Evolutionary conservation across 2,888 invertebrate genomes (phyloP).

Genomic region (Dryobotodes eremita): DNA sequence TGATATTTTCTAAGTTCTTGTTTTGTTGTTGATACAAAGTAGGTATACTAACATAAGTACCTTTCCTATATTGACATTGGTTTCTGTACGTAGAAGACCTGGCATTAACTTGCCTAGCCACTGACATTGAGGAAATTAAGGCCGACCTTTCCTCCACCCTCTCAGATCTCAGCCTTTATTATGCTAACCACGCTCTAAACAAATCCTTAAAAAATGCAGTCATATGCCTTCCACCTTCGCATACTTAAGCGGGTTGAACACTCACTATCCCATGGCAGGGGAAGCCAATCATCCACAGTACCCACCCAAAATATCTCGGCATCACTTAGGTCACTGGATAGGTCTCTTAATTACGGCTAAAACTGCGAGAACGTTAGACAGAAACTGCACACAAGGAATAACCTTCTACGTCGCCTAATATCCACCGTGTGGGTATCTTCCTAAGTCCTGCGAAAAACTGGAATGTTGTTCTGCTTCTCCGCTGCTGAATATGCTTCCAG

Average conservation of each 20-base stretch:
- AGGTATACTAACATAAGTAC: background rate
- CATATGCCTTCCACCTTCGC: background rate
- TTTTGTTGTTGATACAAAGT: background rate
- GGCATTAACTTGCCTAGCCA: background rate
- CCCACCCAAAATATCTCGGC: background rate
- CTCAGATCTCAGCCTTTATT: background rate
- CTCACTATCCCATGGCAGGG: background rate
- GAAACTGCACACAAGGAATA: background rate
- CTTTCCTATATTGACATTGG: background rate
- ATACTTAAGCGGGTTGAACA: background rate
- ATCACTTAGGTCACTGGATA: background rate
- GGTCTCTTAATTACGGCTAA: background rate
- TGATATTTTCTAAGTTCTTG: constrained; percentile 3
- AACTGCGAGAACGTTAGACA: background rate
- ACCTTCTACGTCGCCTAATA: background rate
- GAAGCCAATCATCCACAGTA: background rate
- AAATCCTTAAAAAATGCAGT: background rate
- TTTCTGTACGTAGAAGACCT: background rate
- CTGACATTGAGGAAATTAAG: background rate
- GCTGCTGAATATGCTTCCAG: background rate
- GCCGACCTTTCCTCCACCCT: background rate
- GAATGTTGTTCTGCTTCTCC: background rate
- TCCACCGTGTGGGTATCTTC: background rate
- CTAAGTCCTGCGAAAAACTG: background rate
- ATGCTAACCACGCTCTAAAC: background rate